A percentile compares a stretch with the other conserved stretches of the same genome.
phyloP scores from a whole-genome alignment of 2,797 vertebrate species.

The Ptychadena robeensis region DNA sequence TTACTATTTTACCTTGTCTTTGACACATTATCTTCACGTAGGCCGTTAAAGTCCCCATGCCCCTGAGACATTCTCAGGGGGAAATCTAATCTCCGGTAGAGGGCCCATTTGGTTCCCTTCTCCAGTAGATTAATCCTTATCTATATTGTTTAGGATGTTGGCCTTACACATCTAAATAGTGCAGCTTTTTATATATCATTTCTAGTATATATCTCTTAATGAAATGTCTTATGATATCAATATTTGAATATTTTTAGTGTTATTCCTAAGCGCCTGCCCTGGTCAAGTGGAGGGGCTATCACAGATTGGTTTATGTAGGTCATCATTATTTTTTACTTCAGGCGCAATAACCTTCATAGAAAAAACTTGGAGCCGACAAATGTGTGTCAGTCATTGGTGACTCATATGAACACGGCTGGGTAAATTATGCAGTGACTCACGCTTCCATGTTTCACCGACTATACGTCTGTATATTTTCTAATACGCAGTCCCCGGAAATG shows the following conservation, averaged over 20 bases:
- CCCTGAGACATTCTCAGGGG: too few relatives aligned
- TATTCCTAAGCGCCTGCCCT: neutral
- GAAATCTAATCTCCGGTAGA: too few relatives aligned
- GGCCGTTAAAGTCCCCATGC: too few relatives aligned
- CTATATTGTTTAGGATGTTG: too few relatives aligned
- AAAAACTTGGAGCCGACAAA: conserved; percentile 29
- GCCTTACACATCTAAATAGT: too few relatives aligned
- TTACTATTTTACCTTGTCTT: too few relatives aligned
- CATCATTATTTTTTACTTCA: conserved; percentile 13
- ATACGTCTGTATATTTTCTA: conserved; percentile 29
- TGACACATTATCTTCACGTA: too few relatives aligned
- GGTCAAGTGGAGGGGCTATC: conserved; percentile 1
- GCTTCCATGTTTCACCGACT: conserved; percentile 14
- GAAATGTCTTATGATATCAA: neutral
- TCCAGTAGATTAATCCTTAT: too few relatives aligned
- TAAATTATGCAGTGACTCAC: conserved; percentile 56
- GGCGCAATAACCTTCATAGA: conserved; percentile 15
- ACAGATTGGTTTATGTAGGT: conserved; percentile 15
- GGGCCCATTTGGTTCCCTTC: too few relatives aligned
- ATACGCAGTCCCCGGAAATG: conserved; percentile 31
- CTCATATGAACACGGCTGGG: conserved; percentile 47
- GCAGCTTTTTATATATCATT: too few relatives aligned
- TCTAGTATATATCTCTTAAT: neutral
- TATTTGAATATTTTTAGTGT: neutral
- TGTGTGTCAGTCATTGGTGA: conserved; percentile 55